Evolutionary conservation across 1,140 invertebrate genomes (phyloP), one percentile per base, ranked within the genome.

Genomic region (Eupeodes corollae): DNA sequence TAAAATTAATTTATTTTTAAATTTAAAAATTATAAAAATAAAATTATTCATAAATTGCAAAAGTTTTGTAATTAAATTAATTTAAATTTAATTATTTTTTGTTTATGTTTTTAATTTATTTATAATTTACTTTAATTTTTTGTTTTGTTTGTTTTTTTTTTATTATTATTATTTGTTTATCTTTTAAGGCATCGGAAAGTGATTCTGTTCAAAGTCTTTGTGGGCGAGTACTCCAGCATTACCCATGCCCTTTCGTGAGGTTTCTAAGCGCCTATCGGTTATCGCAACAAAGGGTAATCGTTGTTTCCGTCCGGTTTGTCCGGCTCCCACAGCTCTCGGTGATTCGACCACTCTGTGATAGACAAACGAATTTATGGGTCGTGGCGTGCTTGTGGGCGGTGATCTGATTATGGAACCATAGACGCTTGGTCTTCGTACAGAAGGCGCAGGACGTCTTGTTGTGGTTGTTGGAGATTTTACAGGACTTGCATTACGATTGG

Each of bases 161-260:
- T 35, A 44, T 44, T 31, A 44, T 16, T 18, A 13, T 10, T 40
- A 3, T 35, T 15, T 32, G 45, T n/a, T 35, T 35, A 35, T 35
- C 13, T 41, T 55, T 60, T 65, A 65, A 62, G 62, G 62, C 62
- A 64, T 57, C 51, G 62, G 59, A 56, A 53, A 65, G 59, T 62
- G 55, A 58, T 65, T 65, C 52, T 65, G 61, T 57, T 65, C 58
- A 51, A 61, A 62, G 50, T 64, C 61, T 61, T 61, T 60, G 49
- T 61, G 59, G 19, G 53, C 57, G 39, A 60, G 57, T 1, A 51
- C 52, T 35, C 14, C 12, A n/a, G 12, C 12, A 35, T 35, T 35
- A n/a, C 14, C 14, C 19, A 55, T 39, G 45, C 53, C 37, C 42
- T 57, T 62, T 38, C 57, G 55, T 19, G 56, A 51, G 14, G 45